Conservation (phyloP, 2,113 vertebrate genomes). For the Myanophis thanlyinensis region DNA sequence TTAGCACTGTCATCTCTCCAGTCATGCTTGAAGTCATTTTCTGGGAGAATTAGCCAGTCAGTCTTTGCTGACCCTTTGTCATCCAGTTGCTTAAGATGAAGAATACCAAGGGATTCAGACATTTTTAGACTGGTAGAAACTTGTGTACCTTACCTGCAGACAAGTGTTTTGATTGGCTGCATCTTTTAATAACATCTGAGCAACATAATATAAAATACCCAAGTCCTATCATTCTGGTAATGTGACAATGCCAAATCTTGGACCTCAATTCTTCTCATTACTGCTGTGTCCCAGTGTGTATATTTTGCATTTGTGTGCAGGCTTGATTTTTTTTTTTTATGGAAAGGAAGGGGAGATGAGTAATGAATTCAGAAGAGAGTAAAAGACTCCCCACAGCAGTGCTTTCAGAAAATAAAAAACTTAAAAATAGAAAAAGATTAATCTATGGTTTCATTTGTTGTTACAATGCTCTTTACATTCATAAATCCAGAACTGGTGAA, state of each 20-base stretch:
- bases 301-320: not conserved
- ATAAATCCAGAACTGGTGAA: not conserved
- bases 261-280: not conserved
- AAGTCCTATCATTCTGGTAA: not conserved
- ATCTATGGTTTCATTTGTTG: not conserved
- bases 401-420: not conserved
- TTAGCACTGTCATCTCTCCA: not conserved
- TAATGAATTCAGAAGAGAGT: not conserved
- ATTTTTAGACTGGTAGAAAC: not conserved
- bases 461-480: not conserved
- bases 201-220: not conserved
- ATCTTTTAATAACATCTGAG: not conserved
- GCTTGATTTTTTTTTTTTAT: not conserved
- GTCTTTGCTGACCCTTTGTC: not conserved
- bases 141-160: not conserved
- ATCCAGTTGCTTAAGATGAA: not conserved
- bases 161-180: not conserved
- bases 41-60: not conserved
- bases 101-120: not conserved
- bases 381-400: not conserved
- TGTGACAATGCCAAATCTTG: not conserved
- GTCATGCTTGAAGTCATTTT: constrained; percentile 1
- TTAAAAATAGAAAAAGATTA: not conserved
- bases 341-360: not conserved
- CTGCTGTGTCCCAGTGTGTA: not conserved